A percentile compares a stretch with the other conserved stretches of the same genome.
phyloP scores from a whole-genome alignment of 2,888 invertebrate species.

The Argyresthia goedartella region DNA sequence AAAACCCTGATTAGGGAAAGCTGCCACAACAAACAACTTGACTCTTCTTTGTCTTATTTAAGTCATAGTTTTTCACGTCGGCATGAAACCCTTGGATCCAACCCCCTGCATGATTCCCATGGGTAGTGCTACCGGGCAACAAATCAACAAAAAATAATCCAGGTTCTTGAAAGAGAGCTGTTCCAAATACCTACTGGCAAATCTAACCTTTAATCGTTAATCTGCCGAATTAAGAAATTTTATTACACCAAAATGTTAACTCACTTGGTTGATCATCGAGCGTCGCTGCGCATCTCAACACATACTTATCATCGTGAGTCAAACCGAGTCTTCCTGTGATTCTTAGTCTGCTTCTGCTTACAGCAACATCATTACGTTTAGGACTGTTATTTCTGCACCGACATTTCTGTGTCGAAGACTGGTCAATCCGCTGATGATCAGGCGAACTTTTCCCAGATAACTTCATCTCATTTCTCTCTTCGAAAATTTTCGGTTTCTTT shows the following conservation, averaged over 20 bases:
- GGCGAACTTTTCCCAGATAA: neutral
- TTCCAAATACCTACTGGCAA: no score
- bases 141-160: no score
- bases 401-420: neutral
- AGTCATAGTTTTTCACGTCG: neutral
- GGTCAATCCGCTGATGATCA: neutral
- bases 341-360: slow-evolving; percentile 29
- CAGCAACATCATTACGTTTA: neutral
- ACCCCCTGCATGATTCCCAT: neutral
- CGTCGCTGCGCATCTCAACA: slow-evolving; percentile 44
- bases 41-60: neutral
- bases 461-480: slow-evolving; percentile 1
- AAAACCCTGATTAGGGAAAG: neutral
- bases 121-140: neutral
- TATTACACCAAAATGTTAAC: slow-evolving; percentile 1
- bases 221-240: neutral
- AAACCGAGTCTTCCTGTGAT: slow-evolving; percentile 44
- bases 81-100: neutral
- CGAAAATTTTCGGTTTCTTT: slow-evolving; percentile 21
- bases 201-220: neutral
- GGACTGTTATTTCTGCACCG: neutral
- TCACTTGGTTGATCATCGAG: slow-evolving; percentile 40
- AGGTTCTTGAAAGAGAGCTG: no score
- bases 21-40: neutral
- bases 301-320: slow-evolving; percentile 37